Base-by-base conservation (phyloP, 2,888 invertebrate species). In the Heliconius hortense region DNA sequence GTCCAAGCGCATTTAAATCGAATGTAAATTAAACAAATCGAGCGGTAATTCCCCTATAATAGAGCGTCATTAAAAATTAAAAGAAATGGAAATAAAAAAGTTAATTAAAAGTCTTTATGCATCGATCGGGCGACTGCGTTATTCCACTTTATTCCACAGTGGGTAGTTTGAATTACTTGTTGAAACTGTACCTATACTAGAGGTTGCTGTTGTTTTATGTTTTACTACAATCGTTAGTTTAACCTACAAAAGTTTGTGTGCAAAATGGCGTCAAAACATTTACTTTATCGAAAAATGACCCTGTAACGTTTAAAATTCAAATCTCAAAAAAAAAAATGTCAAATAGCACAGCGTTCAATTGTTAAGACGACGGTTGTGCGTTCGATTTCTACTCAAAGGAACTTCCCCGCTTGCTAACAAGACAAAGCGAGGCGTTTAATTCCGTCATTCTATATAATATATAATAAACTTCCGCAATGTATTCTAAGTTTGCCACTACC, bases 51-150 rank as follows among this genome's bases (percentile, higher is more conserved):
- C 21, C 67, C 39, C 62, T 53, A 73, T 73, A 68, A 69, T 53
- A 53, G 8, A 39, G 76, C 56, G 63, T 48, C 73, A 69, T 73
- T 73, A 73, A 76, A 76, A 73, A 73, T 73, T 69, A 76, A 64
- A 43, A 56, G 64, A 72, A 76, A 73, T 56, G n/a, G 56, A 68
- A 48, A 68, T 28, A 28, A 66, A 43, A 21, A 48, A 66, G 70
- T 64, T 73, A 76, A 76, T 76, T 76, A 64, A 76, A 69, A 73
- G 68, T 73, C 64, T 64, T 56, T 64, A 39, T 43, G 64, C 64
- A 62, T 62, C 69, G 67, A 67, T 70, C 62, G 43, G 43, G 4
- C 53, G 53, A 43, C 24, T 24, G 48, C 73, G 48, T 62, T 68
- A 62, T 53, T 35, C 11, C 18, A 7, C 31, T n/a, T 13, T 66